phyloP scores from a whole-genome alignment of 2,888 invertebrate genomes.

The Acleris holmiana region DNA sequence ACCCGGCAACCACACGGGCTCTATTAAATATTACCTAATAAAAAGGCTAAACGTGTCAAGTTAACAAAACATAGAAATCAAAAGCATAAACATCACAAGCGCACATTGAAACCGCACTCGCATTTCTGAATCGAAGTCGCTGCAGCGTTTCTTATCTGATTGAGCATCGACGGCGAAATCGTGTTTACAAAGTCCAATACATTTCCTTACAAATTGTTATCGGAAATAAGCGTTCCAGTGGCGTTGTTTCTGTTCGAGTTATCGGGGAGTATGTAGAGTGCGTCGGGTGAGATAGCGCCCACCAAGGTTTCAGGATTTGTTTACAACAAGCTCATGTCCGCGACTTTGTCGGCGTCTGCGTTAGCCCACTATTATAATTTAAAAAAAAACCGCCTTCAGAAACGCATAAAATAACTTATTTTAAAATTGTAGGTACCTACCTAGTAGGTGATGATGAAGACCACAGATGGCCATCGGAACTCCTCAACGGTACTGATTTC shows the following conservation, averaged over 20 bases:
- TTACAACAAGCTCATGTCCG: background rate
- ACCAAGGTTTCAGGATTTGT: slow-evolving; percentile 41
- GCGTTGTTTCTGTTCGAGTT: slow-evolving; percentile 68
- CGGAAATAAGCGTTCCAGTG: slow-evolving; percentile 62
- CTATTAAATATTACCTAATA: no score
- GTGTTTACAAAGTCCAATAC: slow-evolving; percentile 46
- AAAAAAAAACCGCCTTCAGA: no score
- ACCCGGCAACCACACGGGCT: no score
- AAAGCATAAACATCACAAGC: background rate
- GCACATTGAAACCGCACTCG: background rate
- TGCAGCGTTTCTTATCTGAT: slow-evolving; percentile 31
- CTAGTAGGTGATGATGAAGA: no score
- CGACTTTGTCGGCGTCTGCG: background rate
- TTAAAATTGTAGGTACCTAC: no score
- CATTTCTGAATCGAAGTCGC: slow-evolving; percentile 5
- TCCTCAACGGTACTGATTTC: no score
- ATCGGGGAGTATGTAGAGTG: slow-evolving; percentile 66
- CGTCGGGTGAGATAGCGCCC: slow-evolving; percentile 42
- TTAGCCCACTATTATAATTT: no score
- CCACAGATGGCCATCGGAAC: no score
- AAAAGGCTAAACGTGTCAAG: no score
- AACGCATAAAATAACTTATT: no score
- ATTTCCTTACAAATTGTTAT: slow-evolving; percentile 71
- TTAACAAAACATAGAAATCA: background rate
- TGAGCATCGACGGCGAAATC: slow-evolving; percentile 41